Evolutionary conservation across 2,888 invertebrate species (phyloP).

Genomic region (Netelia melanura): DNA sequence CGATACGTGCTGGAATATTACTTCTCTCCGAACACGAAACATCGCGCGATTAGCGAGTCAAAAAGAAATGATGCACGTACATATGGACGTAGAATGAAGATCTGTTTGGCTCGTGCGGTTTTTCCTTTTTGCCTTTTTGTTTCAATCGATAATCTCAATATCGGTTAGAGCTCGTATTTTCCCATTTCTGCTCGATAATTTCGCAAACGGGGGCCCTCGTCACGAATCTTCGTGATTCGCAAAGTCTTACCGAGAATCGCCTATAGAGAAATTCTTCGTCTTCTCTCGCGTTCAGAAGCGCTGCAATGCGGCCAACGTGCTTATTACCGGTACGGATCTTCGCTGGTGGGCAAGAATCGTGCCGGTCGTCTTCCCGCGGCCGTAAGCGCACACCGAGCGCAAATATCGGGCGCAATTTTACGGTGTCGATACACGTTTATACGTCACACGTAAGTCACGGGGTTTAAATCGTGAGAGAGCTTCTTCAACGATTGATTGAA

Average conservation of each 20-base stretch:
- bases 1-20: conserved; percentile 32
- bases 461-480: conserved; percentile 37
- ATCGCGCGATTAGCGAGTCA: conserved; percentile 31
- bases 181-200: neutral
- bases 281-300: conserved; percentile 32
- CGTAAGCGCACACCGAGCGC: conserved; percentile 26
- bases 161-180: neutral
- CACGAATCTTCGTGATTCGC: conserved; percentile 69
- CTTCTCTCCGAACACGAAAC: conserved; percentile 14
- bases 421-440: conserved; percentile 9
- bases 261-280: conserved; percentile 36
- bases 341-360: conserved; percentile 58
- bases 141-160: neutral
- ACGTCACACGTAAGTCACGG: conserved; percentile 11
- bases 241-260: conserved; percentile 23
- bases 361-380: conserved; percentile 37
- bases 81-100: neutral
- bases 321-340: conserved; percentile 59
- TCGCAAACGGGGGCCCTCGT: conserved; percentile 11
- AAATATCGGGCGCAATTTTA: conserved; percentile 54
- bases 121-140: neutral
- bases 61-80: neutral
- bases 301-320: conserved; percentile 40
- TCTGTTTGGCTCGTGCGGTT: neutral
- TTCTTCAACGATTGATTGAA: neutral